Conservation (phyloP, 2,888 invertebrate species). For the Volucella inflata region DNA sequence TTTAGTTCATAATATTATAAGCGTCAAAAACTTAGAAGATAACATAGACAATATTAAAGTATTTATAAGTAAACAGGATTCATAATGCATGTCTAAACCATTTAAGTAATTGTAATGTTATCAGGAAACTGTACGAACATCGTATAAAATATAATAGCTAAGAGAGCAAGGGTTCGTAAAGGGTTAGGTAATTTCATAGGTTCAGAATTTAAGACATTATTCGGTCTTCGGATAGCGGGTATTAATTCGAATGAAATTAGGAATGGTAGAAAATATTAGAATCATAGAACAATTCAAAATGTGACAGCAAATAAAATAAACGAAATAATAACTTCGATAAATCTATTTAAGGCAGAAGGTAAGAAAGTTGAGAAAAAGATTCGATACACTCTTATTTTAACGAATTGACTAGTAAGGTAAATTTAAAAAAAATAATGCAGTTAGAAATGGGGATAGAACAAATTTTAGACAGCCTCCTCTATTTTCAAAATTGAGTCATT, state of each 20-base stretch:
- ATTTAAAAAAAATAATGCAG: conserved; percentile 8
- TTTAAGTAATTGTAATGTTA: not conserved
- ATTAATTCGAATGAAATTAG: conserved; percentile 9
- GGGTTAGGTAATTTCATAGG: conserved; percentile 6
- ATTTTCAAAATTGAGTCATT: not conserved
- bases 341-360: conserved; percentile 11
- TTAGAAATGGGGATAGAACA: not conserved
- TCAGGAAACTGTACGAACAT: too few species aligned
- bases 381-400: conserved; percentile 8
- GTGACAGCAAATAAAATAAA: conserved; percentile 5
- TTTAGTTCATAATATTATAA: too few species aligned
- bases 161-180: not conserved
- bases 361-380: not conserved
- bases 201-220: conserved; percentile 1
- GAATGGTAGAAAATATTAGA: conserved; percentile 2
- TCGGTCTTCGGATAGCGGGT: not conserved
- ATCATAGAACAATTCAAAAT: conserved; percentile 8
- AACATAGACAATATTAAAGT: too few species aligned
- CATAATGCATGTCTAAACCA: conserved; percentile 2
- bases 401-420: too few species aligned
- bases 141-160: too few species aligned
- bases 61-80: too few species aligned
- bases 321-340: conserved; percentile 3
- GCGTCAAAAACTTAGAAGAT: too few species aligned
- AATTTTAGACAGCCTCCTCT: conserved; percentile 3